These are phyloP conservation scores for Myiotriccus ornatus DNA, from an alignment of 2,797 vertebrate species.

Conservation along the genomic window DNA sequence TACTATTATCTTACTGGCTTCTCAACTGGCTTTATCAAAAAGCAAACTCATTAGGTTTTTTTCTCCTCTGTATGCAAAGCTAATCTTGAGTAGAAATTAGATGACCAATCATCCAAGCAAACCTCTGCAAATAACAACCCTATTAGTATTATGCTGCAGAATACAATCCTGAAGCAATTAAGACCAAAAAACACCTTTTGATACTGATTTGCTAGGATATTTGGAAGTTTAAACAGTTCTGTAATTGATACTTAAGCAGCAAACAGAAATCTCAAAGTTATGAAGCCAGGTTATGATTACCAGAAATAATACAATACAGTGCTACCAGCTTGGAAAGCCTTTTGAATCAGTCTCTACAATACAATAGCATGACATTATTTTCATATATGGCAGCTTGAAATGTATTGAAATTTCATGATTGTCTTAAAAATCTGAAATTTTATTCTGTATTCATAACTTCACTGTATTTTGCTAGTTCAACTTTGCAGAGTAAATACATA, in stretches of 20 bases:
- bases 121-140: background rate
- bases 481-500: background rate
- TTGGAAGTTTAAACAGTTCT: background rate
- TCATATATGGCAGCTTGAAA: background rate
- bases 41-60: constrained; percentile 21
- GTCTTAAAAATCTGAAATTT: background rate
- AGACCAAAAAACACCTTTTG: background rate
- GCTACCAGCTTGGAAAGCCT: background rate
- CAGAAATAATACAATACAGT: background rate
- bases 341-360: background rate
- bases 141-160: background rate
- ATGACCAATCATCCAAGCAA: constrained; percentile 36
- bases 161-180: background rate
- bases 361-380: background rate
- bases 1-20: constrained; percentile 58
- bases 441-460: background rate
- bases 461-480: background rate
- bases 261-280: constrained; percentile 18
- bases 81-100: constrained; percentile 36
- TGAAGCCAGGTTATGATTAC: background rate
- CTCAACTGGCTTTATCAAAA: constrained; percentile 63
- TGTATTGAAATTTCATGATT: background rate
- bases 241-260: background rate
- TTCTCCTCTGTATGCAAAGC: background rate
- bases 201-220: background rate